Evolutionary conservation across 2,888 invertebrate species (phyloP), one percentile per base, ranked within the genome.

Genomic region (Magallana nippona): DNA sequence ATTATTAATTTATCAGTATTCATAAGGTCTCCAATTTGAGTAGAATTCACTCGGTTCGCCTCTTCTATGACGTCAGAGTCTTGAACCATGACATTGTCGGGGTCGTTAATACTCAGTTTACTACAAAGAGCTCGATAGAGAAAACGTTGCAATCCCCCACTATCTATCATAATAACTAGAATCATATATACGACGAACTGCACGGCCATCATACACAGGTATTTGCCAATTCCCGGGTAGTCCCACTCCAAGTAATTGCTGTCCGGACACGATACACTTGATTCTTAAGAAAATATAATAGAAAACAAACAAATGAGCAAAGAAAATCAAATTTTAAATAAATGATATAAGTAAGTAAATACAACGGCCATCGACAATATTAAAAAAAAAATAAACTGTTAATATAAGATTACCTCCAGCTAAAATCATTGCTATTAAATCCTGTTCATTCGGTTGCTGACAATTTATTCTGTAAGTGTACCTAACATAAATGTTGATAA

Each of bases 161-260:
- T 86, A 81, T 98, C 97, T 5, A 96, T 93, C 3, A 96, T 84
- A 84, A 97, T 94, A 10, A 97, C 94, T 0, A 96, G 85, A 0
- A 93, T 10, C 93, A 97, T 96, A 84, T 96, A 95, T 0, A 96
- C 81, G 0, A 95, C 81, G 2, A 96, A 95, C 2, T 96, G 95
- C 0, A 94, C 63, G 1, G 95, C 86, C 93, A 96, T 95, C 89
- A 96, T 96, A 0, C 96, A 79, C 1, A 97, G 88, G 92, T 97
- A 96, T 0, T 96, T 95, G 44, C 96, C 95, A 71, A 97, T 95
- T 1, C 97, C 97, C 0, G 96, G 96, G 55, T 95, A 94, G 22
- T 95, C 94, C 96, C 96, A 96, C 0, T 95, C 94, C 89, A 96
- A 96, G 92, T 95, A 96, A 0, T 96, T 94, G 55, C 95, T 92